These are phyloP conservation scores for Synergus laeviventris DNA, from an alignment of 2,888 invertebrate species.

Conservation along the genomic window DNA sequence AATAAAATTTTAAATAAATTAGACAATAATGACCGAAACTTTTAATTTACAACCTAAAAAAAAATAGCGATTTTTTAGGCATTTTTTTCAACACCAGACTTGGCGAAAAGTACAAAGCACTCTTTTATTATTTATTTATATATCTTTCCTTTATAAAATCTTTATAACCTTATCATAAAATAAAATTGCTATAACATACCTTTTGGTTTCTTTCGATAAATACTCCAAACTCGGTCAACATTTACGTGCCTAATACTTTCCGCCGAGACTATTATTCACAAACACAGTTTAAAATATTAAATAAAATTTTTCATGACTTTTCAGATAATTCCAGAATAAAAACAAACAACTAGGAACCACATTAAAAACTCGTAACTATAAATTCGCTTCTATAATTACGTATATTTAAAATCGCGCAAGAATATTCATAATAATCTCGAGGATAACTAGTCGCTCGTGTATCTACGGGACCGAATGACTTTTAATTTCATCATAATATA, in stretches of 20 bases:
- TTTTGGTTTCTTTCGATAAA: slow-evolving; percentile 31
- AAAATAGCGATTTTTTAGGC: slow-evolving; percentile 5
- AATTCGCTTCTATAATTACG: slow-evolving; percentile 35
- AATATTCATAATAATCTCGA: slow-evolving; percentile 9
- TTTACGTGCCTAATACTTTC: slow-evolving; percentile 27
- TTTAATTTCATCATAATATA: slow-evolving; percentile 44
- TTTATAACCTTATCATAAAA: slow-evolving; percentile 7
- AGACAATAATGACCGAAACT: slow-evolving; percentile 19
- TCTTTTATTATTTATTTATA: background rate
- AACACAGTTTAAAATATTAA: slow-evolving; percentile 19
- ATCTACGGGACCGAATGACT: slow-evolving; percentile 47
- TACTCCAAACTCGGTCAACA: slow-evolving; percentile 20
- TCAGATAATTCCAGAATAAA: slow-evolving; percentile 9
- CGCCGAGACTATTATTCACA: background rate
- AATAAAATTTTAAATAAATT: slow-evolving; percentile 55
- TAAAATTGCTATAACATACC: slow-evolving; percentile 27
- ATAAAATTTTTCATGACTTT: slow-evolving; percentile 23
- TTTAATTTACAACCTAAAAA: background rate
- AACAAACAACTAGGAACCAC: slow-evolving; percentile 34
- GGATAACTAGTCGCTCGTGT: slow-evolving; percentile 15
- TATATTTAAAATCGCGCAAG: slow-evolving; percentile 29
- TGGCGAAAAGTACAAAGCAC: slow-evolving; percentile 21
- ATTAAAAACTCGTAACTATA: slow-evolving; percentile 33
- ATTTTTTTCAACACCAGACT: background rate
- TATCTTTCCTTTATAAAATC: slow-evolving; percentile 1